These are phyloP conservation scores for Alligator mississippiensis DNA, from an alignment of 2,113 vertebrate genomes.

Conservation along the genomic window DNA sequence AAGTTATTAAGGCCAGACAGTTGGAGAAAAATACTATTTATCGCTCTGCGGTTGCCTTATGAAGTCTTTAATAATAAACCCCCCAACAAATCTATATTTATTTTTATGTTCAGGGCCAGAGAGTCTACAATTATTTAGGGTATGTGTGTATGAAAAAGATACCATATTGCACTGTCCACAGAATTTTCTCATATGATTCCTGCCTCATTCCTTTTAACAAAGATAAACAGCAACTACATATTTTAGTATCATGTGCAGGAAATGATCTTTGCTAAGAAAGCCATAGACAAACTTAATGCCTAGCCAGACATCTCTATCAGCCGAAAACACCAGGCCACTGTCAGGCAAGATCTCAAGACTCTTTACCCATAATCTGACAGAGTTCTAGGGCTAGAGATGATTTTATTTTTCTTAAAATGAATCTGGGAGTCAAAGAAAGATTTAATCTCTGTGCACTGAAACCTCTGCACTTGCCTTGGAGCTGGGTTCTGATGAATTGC, in stretches of 20 bases:
- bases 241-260: background rate
- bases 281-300: background rate
- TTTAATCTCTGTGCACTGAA: conserved; percentile 2
- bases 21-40: background rate
- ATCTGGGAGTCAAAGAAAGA: background rate
- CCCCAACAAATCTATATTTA: too few relatives aligned
- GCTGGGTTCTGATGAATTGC: background rate
- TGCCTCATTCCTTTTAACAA: too few relatives aligned
- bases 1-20: background rate
- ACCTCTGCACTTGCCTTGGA: conserved; percentile 5
- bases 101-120: too few relatives aligned
- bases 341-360: background rate
- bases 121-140: too few relatives aligned
- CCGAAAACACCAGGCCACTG: background rate
- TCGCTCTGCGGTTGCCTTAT: background rate
- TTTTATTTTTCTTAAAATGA: background rate
- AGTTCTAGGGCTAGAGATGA: background rate
- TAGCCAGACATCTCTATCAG: background rate
- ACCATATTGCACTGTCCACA: too few relatives aligned
- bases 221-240: too few relatives aligned
- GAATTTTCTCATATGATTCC: too few relatives aligned
- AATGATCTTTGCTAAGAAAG: background rate
- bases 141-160: too few relatives aligned
- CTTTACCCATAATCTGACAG: background rate
- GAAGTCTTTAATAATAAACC: too few relatives aligned